Conservation (phyloP, 2,888 invertebrate genomes). For the Drosophila sordidapex region DNA sequence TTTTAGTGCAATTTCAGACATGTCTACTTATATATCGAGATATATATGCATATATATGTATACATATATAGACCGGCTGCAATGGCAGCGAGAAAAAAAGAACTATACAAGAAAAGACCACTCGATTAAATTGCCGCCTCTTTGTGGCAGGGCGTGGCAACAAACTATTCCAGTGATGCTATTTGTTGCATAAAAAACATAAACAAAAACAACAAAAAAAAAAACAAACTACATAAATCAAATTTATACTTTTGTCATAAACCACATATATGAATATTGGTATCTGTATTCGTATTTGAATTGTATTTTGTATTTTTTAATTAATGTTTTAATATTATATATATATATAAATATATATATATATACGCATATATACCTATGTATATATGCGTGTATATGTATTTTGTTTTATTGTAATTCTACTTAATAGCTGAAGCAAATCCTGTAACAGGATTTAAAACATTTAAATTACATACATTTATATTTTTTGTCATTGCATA, state of each 20-base stretch:
- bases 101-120: slow-evolving; percentile 60
- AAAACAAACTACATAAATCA: slow-evolving; percentile 67
- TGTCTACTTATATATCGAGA: slow-evolving; percentile 61
- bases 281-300: slow-evolving; percentile 43
- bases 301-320: slow-evolving; percentile 48
- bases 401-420: slow-evolving; percentile 50
- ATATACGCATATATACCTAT: slow-evolving; percentile 1
- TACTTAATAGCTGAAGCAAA: slow-evolving; percentile 80
- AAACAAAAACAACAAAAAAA: slow-evolving; percentile 38
- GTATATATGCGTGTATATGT: slow-evolving; percentile 28
- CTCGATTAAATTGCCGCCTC: slow-evolving; percentile 58
- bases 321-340: slow-evolving; percentile 43
- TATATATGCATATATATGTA: slow-evolving; percentile 22
- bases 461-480: slow-evolving; percentile 56
- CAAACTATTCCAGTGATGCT: slow-evolving; percentile 78
- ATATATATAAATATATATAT: slow-evolving; percentile 14
- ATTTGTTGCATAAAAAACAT: slow-evolving; percentile 76
- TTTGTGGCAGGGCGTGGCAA: slow-evolving; percentile 47
- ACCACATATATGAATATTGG: slow-evolving; percentile 29
- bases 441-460: slow-evolving; percentile 82
- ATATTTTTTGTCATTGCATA: slow-evolving; percentile 44
- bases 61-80: slow-evolving; percentile 24
- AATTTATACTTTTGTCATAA: slow-evolving; percentile 67
- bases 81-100: slow-evolving; percentile 21
- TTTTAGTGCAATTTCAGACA: slow-evolving; percentile 79